Evolutionary conservation across 2,797 vertebrate species (phyloP).

Genomic region (Typhlichthys eigenmanni): DNA sequence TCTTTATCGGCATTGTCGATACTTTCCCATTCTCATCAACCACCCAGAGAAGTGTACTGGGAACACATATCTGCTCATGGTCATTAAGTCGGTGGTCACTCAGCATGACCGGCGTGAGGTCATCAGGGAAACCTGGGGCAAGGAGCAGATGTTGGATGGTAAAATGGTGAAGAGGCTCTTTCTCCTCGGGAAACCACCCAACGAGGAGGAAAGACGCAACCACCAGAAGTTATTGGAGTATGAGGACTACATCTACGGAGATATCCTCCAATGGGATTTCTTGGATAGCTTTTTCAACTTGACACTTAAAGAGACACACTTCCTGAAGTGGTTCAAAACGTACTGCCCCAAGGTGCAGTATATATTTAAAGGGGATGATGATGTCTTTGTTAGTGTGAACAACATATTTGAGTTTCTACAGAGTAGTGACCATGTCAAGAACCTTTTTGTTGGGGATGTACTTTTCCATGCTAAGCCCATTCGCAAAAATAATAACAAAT

Average conservation of each 20-base stretch:
- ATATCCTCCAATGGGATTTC: conserved; percentile 97
- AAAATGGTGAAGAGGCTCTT: conserved; percentile 85
- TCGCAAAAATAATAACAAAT: conserved; percentile 91
- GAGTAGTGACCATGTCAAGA: conserved; percentile 55
- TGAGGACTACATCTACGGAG: conserved; percentile 87
- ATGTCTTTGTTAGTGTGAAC: conserved; percentile 88
- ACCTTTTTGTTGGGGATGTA: conserved; percentile 90
- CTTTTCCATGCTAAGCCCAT: conserved; percentile 88
- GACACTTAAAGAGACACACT: conserved; percentile 95
- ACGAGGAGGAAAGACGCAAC: conserved; percentile 82
- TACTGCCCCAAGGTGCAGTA: conserved; percentile 84
- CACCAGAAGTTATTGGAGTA: conserved; percentile 95
- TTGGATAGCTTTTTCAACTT: conserved; percentile 97
- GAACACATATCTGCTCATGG: conserved; percentile 84
- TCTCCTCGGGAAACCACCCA: conserved; percentile 86
- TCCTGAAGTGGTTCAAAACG: conserved; percentile 93
- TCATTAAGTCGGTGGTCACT: conserved; percentile 90
- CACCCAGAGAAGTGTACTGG: conserved; percentile 88
- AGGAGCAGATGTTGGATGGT: conserved; percentile 77
- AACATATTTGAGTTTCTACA: conserved; percentile 91
- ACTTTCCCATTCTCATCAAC: conserved; percentile 91
- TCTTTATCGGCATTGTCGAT: conserved; percentile 90
- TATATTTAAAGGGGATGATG: conserved; percentile 94
- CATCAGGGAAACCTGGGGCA: conserved; percentile 94
- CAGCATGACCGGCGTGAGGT: conserved; percentile 91